Conservation (phyloP, 2,888 invertebrate genomes). For the Melipona beecheii region DNA sequence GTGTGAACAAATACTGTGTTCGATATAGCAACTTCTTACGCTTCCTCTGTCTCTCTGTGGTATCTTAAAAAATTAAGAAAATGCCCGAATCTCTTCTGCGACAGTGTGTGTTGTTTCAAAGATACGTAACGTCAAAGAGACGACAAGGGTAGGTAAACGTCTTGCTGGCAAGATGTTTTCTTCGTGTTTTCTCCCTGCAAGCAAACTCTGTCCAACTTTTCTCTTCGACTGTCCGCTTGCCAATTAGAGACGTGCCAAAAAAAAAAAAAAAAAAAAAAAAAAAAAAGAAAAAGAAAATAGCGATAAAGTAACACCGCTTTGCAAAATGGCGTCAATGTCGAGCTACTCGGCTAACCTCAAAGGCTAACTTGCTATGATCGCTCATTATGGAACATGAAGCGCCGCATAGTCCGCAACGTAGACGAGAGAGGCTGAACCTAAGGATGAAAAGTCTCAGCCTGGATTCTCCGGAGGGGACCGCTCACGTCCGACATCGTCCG, state of each 20-base stretch:
- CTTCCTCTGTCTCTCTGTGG: background rate
- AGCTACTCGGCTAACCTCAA: slow-evolving; percentile 44
- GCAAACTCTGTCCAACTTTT: slow-evolving; percentile 3
- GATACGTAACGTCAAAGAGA: background rate
- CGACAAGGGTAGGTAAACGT: slow-evolving; percentile 8
- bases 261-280: background rate
- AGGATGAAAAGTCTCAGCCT: slow-evolving; percentile 99
- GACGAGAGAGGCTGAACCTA: slow-evolving; percentile 97
- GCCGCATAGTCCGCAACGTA: slow-evolving; percentile 93
- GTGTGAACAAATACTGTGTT: background rate
- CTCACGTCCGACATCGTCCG: slow-evolving; percentile 91
- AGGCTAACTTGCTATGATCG: slow-evolving; percentile 69
- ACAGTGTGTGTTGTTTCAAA: background rate
- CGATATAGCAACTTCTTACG: background rate
- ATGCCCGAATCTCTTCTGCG: background rate
- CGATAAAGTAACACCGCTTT: slow-evolving; percentile 1
- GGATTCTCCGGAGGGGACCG: slow-evolving; percentile 97
- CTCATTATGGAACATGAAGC: slow-evolving; percentile 87
- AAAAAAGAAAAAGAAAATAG: background rate
- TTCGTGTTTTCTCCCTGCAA: slow-evolving; percentile 10
- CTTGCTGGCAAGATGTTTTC: background rate
- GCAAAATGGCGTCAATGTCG: slow-evolving; percentile 59
- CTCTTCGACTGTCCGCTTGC: background rate
- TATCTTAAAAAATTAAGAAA: background rate
- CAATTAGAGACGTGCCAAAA: background rate